A percentile compares a stretch with the other conserved stretches of the same genome.
These are phyloP conservation scores for Ascidia mentula DNA, from an alignment of 23 tunicate genomes.

Conservation along the genomic window DNA sequence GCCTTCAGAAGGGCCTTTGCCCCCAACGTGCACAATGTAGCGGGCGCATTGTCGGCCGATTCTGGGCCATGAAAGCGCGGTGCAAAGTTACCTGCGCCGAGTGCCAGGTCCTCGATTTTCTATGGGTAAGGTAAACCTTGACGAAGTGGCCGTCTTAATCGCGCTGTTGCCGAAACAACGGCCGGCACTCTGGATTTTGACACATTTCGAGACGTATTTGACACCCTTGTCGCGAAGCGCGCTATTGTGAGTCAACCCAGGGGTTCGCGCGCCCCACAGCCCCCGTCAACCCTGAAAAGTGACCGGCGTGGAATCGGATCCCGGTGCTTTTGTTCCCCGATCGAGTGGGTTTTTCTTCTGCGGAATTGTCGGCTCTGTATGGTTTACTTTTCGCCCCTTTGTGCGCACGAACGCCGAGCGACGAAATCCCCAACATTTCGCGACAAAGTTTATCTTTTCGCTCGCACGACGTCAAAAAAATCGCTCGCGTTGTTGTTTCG, in stretches of 20 bases:
- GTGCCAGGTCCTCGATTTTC: constrained; percentile 4
- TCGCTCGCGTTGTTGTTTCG: not conserved
- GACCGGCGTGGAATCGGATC: not conserved
- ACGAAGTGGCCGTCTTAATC: constrained; percentile 3
- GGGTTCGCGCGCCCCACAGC: constrained; percentile 2
- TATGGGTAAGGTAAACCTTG: not conserved
- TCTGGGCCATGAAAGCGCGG: not conserved
- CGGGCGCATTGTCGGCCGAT: not conserved
- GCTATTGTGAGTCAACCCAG: not conserved
- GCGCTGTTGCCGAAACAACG: constrained; percentile 7
- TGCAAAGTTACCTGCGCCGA: constrained; percentile 1
- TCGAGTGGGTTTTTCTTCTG: constrained; percentile 39
- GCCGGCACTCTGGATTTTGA: constrained; percentile 16
- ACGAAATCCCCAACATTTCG: constrained; percentile 6
- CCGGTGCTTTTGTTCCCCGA: not conserved
- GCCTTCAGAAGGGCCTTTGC: not conserved
- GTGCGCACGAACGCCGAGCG: not conserved
- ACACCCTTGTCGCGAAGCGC: constrained; percentile 23
- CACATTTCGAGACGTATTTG: constrained; percentile 32
- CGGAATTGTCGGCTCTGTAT: constrained; percentile 18
- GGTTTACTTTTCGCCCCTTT: constrained; percentile 1
- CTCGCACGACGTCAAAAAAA: not conserved
- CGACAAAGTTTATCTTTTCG: not conserved
- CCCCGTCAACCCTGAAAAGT: not conserved
- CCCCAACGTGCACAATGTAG: not conserved